Evolutionary conservation across 92 coral and sea anemone genomes (phyloP), one percentile per base, ranked within the genome.

Genomic region (Parazoanthus darwini): DNA sequence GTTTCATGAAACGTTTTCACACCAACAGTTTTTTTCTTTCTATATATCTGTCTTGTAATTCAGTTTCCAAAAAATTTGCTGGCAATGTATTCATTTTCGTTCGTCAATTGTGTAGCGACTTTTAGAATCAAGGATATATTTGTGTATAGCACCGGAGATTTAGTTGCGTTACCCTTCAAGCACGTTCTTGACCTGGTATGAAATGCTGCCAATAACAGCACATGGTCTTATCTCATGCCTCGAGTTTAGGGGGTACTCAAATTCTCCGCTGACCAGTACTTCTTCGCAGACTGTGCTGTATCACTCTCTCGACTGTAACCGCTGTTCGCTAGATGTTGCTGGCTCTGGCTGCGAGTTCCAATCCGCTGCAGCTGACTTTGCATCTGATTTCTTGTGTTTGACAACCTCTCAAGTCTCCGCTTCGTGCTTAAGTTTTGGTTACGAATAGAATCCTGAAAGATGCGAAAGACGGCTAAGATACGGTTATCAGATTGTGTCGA

Each of bases 381-480:
- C 92, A 92, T 89, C n/a, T 88, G 93, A 16, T 91, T 83, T 15
- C 93, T 89, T 46, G 92, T 90, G 44, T 77, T 89, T 18, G 89
- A 86, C 74, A 94, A 75, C 43, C 89, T 88, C 75, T 92, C 89
- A 58, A 94, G 90, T 71, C 95, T 90, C 78, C 89, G 88, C 39
- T 91, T 89, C 16, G 94, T 91, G 78, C 75, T 92, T 1, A 89
- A 73, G 92, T 94, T 94, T 78, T 88, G 93, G 70, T 87, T 87
- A 58, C 93, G 94, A 80, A 92, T 88, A 25, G 83, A 75, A 79
- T 92, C 93, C 97, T 94, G 77, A 70, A 84, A 68, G 18, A 43
- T 6, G 13, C 10, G 33, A 25, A 50, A 16, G 22, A 44, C 58
- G 13, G 42, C 42, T 39, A 39, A 2, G 42, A 2, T 39, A 39